Conservation (phyloP, 1,140 invertebrate species). For the Conus betulinus region DNA sequence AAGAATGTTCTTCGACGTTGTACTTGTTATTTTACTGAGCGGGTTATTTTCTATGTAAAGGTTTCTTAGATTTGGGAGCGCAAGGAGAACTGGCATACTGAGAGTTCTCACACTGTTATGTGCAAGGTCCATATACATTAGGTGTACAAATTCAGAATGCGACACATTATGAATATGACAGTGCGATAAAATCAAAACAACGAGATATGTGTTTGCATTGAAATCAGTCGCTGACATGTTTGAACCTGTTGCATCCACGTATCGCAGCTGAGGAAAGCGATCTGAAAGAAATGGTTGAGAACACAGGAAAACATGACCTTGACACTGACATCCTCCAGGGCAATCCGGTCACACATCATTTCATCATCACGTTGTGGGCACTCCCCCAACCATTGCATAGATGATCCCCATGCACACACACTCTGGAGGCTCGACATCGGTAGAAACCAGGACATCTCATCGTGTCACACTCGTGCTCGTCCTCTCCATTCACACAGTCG, state of each 20-base stretch:
- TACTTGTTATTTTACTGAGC: too few species aligned
- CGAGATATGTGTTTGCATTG: background rate
- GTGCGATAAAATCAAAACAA: background rate
- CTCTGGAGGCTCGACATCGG: conserved; percentile 14
- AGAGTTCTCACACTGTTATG: conserved; percentile 23
- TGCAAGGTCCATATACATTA: conserved; percentile 22
- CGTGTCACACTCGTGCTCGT: background rate
- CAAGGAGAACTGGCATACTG: background rate
- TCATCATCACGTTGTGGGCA: conserved; percentile 43
- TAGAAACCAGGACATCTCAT: conserved; percentile 36
- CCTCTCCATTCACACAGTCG: background rate
- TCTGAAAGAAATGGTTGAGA: background rate
- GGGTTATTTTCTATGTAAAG: conserved; percentile 15
- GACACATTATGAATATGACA: background rate
- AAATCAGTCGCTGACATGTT: background rate
- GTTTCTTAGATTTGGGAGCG: conserved; percentile 7
- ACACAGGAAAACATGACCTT: conserved; percentile 18
- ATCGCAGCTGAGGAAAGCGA: background rate
- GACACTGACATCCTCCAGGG: conserved; percentile 49
- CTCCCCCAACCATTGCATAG: conserved; percentile 31
- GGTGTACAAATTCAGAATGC: background rate
- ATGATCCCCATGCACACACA: conserved; percentile 25
- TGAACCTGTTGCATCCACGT: background rate
- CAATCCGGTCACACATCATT: conserved; percentile 24
- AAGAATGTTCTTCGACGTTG: too few species aligned